Base-by-base conservation (phyloP, 2,888 invertebrate species). In the Druceiella hillmani region DNA sequence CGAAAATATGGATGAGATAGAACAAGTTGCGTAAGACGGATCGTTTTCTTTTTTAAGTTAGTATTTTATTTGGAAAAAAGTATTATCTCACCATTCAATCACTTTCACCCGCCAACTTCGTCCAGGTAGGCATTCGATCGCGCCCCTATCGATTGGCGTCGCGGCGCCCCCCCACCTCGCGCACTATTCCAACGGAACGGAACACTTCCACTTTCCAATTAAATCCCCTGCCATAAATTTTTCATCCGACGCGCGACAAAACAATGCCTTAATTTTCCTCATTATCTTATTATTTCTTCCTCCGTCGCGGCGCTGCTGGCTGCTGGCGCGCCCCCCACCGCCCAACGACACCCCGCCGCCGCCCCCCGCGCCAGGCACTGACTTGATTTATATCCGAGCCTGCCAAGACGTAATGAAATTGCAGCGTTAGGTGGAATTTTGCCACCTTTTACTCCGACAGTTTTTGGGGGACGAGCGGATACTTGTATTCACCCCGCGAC, bases 301-400 rank as follows among this genome's bases (percentile, higher is more conserved):
- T 27, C 11, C 10, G 27, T 11, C 27, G 6, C 11, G 9, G 52
- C 48, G 43, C 53, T 52, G 50, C 47, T 49, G 50, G 50, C 50
- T 51, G 55, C 55, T 9, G 22, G 6, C 22, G 9, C 22, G 33
- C 61, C 63, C 38, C 63, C 62, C 44, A 64, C 64, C 38, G 58
- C 58, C 64, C 64, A 64, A 10, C 64, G 55, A 45, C 62, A 61
- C 47, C 64, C 64, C 49, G 63, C 63, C 7, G 48, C 33, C 40
- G 41, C 52, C 36, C 38, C 28, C 37, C 38, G 41, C 40, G 31
- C 15, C 41, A 45, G 20, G 24, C 36, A 36, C 34, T 28, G 29
- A 31, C 42, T 47, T 47, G 47, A 47, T 47, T 47, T 47, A 47
- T 47, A 45, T 47, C 47, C 47, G 38, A 38, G 47, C 33, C 41